A percentile compares a stretch with the other conserved stretches of the same genome.
Conservation (phyloP, 2,113 vertebrate species). For the Nesoenas mayeri region DNA sequence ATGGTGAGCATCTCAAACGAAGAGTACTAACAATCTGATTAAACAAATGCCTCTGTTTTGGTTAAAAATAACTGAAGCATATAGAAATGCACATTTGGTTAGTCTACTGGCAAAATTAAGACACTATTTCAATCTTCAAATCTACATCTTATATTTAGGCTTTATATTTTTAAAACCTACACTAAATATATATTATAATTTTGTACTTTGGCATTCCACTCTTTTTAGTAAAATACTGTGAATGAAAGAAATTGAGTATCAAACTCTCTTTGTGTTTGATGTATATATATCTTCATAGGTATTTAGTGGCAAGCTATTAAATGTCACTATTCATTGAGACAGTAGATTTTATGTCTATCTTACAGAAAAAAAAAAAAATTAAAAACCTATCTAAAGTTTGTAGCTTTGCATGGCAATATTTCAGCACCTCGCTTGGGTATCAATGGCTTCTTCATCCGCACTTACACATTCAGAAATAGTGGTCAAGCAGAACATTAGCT, state of each 20-base stretch:
- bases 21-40: neutral
- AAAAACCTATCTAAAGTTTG: neutral
- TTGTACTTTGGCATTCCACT: neutral
- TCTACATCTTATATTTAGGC: neutral
- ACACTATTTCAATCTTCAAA: neutral
- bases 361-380: neutral
- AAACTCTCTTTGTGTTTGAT: neutral
- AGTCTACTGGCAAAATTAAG: neutral
- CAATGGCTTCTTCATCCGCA: neutral
- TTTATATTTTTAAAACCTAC: conserved; percentile 19
- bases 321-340: conserved; percentile 50
- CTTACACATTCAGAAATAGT: neutral
- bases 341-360: conserved; percentile 8
- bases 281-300: neutral
- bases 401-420: neutral
- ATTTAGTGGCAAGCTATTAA: conserved; percentile 55
- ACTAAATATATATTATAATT: neutral
- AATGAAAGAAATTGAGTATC: neutral
- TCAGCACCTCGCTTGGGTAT: neutral
- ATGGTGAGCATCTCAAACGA: neutral
- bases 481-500: neutral
- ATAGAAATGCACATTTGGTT: neutral
- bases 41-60: neutral
- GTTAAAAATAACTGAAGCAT: neutral
- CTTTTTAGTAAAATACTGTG: neutral